Evolutionary conservation across 53 echinoderm and acorn worm genomes (phyloP), one percentile per base, ranked within the genome.

Genomic region (Henricia sp.): DNA sequence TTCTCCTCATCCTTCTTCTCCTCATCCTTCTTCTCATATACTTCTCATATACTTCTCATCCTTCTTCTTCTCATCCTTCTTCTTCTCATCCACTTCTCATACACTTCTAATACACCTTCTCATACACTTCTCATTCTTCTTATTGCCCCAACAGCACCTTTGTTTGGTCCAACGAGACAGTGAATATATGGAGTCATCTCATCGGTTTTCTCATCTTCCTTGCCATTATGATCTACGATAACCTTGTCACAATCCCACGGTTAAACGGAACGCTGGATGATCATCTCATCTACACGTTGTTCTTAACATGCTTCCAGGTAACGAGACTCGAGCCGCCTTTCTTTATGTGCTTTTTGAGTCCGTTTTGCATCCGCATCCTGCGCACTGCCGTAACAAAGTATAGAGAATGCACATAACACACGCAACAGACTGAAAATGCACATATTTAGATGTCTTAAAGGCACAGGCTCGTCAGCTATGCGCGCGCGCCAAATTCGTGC

Each of bases 101-200:
- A 67, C 27, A 21, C 12, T 23, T 25, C 0, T 25, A 73, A 51
- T n/a, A 24, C 21, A 72, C 19, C 3, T 0, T 10, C 17, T 2
- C 17, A 72, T 21, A 73, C 11, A 4, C 25, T 27, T 50, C 24
- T 12, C 51, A n/a, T n/a, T 50, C 6, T 25, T 73, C 13, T 73
- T 1, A 23, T 44, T 24, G 10, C n/a, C 35, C 24, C 37, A 12
- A n/a, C 77, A 96, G 97, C 84, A 77, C 94, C 36, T 94, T 92
- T 53, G 60, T 74, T 24, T 96, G 94, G 94, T 96, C 97, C 42
- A 96, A 96, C 86, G 97, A 96, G 82, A 91, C 97, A 0, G 82
- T 96, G 26, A 96, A 96, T 24, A 87, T 96, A 0, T 96, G 97
- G 97, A 94, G 92, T 16, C 97, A 96, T 56, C 48, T 93, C 24